Conservation (phyloP, 2,797 vertebrate genomes). For the Leptodactylus fallax region DNA sequence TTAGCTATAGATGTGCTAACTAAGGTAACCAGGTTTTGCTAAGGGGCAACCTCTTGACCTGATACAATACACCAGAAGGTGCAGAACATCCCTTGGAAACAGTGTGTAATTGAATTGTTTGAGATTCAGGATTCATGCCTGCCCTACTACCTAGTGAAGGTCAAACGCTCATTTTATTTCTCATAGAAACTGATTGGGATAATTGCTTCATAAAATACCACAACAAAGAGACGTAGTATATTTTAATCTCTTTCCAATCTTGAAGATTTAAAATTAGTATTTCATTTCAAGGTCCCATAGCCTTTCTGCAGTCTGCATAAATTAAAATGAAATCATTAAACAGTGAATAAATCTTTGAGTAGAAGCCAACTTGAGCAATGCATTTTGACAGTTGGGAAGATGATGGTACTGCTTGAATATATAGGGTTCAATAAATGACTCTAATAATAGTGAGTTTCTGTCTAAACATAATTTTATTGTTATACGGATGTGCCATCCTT, state of each 20-base stretch:
- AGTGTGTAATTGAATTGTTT: constrained; percentile 27
- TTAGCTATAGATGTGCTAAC: constrained; percentile 15
- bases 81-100: not conserved
- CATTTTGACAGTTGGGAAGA: constrained; percentile 26
- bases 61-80: not conserved
- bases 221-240: constrained; percentile 45
- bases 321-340: constrained; percentile 55
- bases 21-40: constrained; percentile 5
- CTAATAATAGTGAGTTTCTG: constrained; percentile 27
- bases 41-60: constrained; percentile 14
- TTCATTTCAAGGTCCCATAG: constrained; percentile 54
- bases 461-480: constrained; percentile 23
- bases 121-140: constrained; percentile 18
- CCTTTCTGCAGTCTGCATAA: constrained; percentile 48
- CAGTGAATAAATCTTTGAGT: constrained; percentile 42
- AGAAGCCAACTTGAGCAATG: constrained; percentile 17
- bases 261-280: constrained; percentile 48
- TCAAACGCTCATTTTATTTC: constrained; percentile 39
- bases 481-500: not conserved
- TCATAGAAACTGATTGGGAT: constrained; percentile 54
- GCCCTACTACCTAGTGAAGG: constrained; percentile 36
- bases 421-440: constrained; percentile 9
- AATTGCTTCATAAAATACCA: constrained; percentile 50
- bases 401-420: constrained; percentile 23
- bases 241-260: constrained; percentile 44